Evolutionary conservation across 2,113 vertebrate species (phyloP).

Genomic region (Dicrurus megarhynchus): DNA sequence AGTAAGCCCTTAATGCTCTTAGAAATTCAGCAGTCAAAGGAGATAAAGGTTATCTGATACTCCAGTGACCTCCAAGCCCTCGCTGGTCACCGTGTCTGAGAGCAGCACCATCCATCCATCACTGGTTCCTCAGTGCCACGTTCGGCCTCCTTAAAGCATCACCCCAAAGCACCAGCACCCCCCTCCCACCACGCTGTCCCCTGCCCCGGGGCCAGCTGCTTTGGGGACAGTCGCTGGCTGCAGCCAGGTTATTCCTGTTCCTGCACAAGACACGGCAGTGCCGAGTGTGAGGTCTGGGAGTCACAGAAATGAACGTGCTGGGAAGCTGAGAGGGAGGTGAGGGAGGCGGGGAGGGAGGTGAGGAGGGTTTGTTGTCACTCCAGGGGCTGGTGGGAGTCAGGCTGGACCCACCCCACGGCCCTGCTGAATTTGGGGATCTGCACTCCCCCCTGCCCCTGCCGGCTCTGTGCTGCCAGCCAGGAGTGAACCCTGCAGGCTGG

Average conservation of each 20-base stretch:
- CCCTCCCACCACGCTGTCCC: background rate
- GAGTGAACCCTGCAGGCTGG: too few species aligned
- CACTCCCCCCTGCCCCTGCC: too few species aligned
- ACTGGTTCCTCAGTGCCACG: background rate
- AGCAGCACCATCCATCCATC: background rate
- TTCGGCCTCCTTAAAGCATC: background rate
- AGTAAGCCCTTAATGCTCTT: constrained; percentile 27
- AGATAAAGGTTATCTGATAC: background rate
- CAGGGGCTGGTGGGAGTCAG: background rate
- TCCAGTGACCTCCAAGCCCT: background rate
- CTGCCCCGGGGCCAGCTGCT: background rate
- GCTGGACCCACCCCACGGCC: background rate
- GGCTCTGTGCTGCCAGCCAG: too few species aligned
- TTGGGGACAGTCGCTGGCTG: background rate
- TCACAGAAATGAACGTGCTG: too few species aligned
- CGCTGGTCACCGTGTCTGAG: background rate
- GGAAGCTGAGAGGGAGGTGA: background rate
- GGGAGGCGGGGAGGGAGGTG: background rate
- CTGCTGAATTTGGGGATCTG: background rate
- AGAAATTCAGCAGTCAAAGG: background rate
- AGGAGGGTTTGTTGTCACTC: background rate
- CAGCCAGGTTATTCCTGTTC: background rate
- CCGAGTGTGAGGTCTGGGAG: background rate
- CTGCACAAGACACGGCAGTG: background rate
- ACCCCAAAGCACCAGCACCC: background rate